Evolutionary conservation across 2,797 vertebrate genomes (phyloP).

Genomic region (Sternotherus odoratus): DNA sequence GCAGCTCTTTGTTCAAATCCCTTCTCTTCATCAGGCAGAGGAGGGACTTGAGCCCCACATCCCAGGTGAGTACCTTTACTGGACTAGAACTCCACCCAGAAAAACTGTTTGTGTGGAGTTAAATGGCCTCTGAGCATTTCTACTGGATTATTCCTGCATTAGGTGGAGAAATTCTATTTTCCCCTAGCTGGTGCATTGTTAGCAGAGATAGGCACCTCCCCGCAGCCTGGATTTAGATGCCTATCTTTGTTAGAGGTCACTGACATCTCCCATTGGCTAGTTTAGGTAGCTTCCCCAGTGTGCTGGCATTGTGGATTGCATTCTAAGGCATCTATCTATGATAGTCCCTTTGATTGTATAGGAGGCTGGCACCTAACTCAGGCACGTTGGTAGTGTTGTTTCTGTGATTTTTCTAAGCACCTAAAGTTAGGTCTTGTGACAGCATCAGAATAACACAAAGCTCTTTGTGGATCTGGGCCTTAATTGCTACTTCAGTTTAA

Average conservation of each 20-base stretch:
- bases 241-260: not conserved
- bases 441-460: not conserved
- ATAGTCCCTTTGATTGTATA: not conserved
- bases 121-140: not conserved
- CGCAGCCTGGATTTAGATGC: not conserved
- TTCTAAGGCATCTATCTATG: not conserved
- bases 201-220: not conserved
- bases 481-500: not conserved
- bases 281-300: not conserved
- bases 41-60: not conserved
- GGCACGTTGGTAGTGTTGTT: not conserved
- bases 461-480: not conserved
- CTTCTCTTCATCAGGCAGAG: not conserved
- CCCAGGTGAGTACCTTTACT: not conserved
- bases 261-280: not conserved
- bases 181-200: not conserved
- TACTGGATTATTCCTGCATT: not conserved
- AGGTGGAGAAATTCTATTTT: not conserved
- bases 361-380: not conserved
- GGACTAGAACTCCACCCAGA: not conserved
- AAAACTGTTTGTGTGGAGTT: not conserved
- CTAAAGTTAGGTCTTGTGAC: not conserved
- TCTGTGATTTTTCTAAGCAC: not conserved
- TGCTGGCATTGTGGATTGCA: not conserved
- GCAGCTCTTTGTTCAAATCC: not conserved